Percentiles rank a stretch among this genome's conserved stretches.
Conservation (phyloP, 2,888 invertebrate species). For the Asteroscopus sphinx region DNA sequence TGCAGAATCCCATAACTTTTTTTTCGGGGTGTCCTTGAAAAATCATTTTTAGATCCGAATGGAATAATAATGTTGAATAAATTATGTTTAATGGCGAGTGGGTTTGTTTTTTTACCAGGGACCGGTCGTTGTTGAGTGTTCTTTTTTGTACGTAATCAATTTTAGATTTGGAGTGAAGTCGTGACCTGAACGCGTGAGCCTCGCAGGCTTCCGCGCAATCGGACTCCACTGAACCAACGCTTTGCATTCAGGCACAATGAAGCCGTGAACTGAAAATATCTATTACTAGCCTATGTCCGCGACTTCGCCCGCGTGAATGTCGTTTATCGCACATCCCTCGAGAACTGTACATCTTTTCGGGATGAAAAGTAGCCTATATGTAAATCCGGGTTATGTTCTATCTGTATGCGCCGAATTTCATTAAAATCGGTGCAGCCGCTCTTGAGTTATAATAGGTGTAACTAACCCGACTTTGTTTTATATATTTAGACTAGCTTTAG, state of each 20-base stretch:
- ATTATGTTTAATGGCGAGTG: constrained; percentile 80
- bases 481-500: no score
- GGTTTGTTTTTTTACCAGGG: constrained; percentile 73
- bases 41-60: constrained; percentile 70
- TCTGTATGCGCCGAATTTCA: no score
- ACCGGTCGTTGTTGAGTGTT: constrained; percentile 66
- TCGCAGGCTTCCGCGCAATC: constrained; percentile 77
- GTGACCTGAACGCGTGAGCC: constrained; percentile 80
- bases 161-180: constrained; percentile 85
- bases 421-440: no score
- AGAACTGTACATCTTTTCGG: no score
- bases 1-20: constrained; percentile 54
- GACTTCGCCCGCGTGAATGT: no score
- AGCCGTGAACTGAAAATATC: constrained; percentile 17
- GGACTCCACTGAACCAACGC: constrained; percentile 49
- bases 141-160: constrained; percentile 82
- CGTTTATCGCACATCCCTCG: no score
- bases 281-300: no score
- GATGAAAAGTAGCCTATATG: no score
- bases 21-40: constrained; percentile 64
- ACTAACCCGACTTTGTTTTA: no score
- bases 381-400: no score
- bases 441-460: no score
- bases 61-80: constrained; percentile 81
- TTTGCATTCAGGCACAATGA: constrained; percentile 15